Evolutionary conservation across 2,113 vertebrate species (phyloP), one percentile per base, ranked within the genome.

Genomic region (Empidonax alnorum): DNA sequence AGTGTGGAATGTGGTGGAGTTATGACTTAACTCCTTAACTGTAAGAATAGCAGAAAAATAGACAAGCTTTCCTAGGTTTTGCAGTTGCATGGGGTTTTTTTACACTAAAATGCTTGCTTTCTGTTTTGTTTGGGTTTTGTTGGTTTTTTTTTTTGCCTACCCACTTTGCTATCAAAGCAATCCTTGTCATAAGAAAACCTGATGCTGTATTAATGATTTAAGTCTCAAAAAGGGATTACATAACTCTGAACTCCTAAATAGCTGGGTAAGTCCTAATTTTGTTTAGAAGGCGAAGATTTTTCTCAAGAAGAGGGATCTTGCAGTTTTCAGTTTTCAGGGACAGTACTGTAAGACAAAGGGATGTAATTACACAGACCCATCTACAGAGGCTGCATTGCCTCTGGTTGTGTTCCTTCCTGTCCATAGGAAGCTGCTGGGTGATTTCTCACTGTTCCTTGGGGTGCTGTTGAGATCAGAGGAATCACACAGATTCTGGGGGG

Each of bases 31-130:
- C 41, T 93, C 35, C 37, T 52, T 55, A 66, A 19, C 6, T 81
- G 20, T 44, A 74, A 53, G 50, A 76, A 25, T 1, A 59, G 6
- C 14, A 72, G 47, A 41, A 73, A 83, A 90, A 69, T 27, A 61
- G 9, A 6, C 14, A 80, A 24, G 33, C 5, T 68, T 90, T 39
- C 17, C 23, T 65, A 8, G 6, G 23, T 42, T 73, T 89, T 86
- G 49, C 39, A 3, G 0, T 59, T 53, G 28, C 4, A 0, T 47
- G 30, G 1, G n/a, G 13, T 25, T 71, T 63, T 49, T 35, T 47
- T 8, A 8, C 46, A 42, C 2, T 4, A 35, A 67, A 86, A 39
- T 10, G 7, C 16, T 61, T 2, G 0, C 30, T 44, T 87, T 84
- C 61, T 77, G 42, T 44, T 44, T 44, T 18, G 14, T 42, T 42